Base-by-base conservation (phyloP, 2,888 invertebrate genomes). In the Aphidoletes aphidimyza region DNA sequence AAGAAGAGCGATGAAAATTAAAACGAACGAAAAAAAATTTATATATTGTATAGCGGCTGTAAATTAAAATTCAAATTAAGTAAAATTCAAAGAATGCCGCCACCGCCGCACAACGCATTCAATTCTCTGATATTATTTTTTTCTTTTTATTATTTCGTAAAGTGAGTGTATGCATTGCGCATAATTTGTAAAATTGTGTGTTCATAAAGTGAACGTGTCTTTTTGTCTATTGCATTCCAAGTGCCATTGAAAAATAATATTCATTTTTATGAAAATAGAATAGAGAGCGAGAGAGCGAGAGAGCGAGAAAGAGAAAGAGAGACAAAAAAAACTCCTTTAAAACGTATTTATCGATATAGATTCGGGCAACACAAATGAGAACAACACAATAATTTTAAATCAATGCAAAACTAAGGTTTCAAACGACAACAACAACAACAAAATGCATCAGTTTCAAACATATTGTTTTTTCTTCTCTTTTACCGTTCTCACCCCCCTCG, bases 1-100 rank as follows among this genome's bases (percentile, higher is more conserved):
- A 26, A 26, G 30, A 69, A n/a, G 69, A 69, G 30, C 69, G 69
- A 69, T 30, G 14, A 69, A 69, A 69, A n/a, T n/a, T n/a, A n/a
- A n/a, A n/a, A n/a, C n/a, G n/a, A n/a, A n/a, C n/a, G n/a, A n/a
- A n/a, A n/a, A n/a, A n/a, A n/a, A n/a, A n/a, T n/a, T n/a, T n/a
- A n/a, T n/a, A n/a, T n/a, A n/a, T n/a, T n/a, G n/a, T n/a, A n/a
- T n/a, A n/a, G 69, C 69, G 30, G 30, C 30, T 69, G 0, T 30
- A 69, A 69, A 69, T 69, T 34, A 69, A 69, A 11, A 69, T 69
- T 69, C 69, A 69, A 69, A 69, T 69, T 26, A 69, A 69, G 69
- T 69, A 69, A 69, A 69, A 69, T 69, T 69, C 69, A 69, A 69
- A 69, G 69, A 69, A 69, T 69, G 69, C 69, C 69, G 69, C 69